Base-by-base conservation (phyloP, 2,888 invertebrate species). In the Eilema depressum region DNA sequence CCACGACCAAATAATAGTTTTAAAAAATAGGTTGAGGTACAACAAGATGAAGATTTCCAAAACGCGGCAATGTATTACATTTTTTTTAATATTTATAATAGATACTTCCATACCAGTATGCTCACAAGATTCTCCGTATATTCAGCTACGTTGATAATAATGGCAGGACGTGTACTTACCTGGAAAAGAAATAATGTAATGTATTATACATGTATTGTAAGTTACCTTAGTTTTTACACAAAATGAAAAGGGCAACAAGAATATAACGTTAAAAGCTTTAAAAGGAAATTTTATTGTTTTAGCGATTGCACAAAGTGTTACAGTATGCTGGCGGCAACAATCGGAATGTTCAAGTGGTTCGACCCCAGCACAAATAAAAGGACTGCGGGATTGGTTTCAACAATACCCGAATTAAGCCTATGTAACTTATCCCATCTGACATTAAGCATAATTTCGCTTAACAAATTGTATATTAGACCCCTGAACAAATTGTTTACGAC, bases 401-500 rank as follows among this genome's bases (percentile, higher is more conserved):
- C 72, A 75, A 70, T 59, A 70, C 70, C 65, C 65, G 71, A 71
- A 71, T 70, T 63, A 75, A 76, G 71, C 72, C 64, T 70, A 73
- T 78, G 70, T 73, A 70, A 79, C 80, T 77, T 89, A 80, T 74
- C 25, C 70, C 75, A 74, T 80, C 23, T 53, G 78, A 70, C 77
- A 81, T 83, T 85, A 66, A 70, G 85, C 63, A 75, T 78, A 83
- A 84, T 87, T 86, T 85, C 71, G 79, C 73, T 74, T 83, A 75
- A 63, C 74, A 65, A 69, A 68, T 73, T 71, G 59, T 75, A 74
- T 73, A 70, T 84, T 85, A 83, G 80, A 83, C 79, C 79, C 77
- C 74, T 65, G 82, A 85, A 91, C 89, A 92, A 92, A 92, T 92
- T 91, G 90, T 92, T 92, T 89, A 92, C 87, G 88, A 88, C 86